phyloP scores from a whole-genome alignment of 2,888 invertebrate genomes.

The Caenorhabditis sp. region DNA sequence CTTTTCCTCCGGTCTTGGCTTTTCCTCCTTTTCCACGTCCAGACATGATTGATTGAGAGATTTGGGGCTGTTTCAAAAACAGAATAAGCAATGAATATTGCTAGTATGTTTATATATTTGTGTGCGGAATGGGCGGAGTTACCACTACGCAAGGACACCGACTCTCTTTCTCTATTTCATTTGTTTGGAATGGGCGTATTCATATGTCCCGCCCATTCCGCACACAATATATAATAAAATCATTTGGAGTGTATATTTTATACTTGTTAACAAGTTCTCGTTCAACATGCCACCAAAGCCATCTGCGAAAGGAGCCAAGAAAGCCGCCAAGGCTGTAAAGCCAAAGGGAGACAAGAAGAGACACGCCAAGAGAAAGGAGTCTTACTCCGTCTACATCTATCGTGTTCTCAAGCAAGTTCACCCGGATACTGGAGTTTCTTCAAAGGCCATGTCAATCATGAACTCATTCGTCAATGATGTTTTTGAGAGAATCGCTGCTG shows the following conservation, averaged over 20 bases:
- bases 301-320: constrained; percentile 69
- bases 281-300: constrained; percentile 61
- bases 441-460: constrained; percentile 81
- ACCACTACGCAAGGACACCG: too few species aligned
- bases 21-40: constrained; percentile 84
- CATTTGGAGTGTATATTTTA: too few species aligned
- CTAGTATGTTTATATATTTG: too few species aligned
- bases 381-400: constrained; percentile 75
- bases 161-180: too few species aligned
- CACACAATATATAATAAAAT: too few species aligned
- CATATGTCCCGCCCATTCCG: too few species aligned
- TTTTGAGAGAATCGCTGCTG: constrained; percentile 79
- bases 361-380: constrained; percentile 62
- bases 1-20: constrained; percentile 71
- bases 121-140: too few species aligned
- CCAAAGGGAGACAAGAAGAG: constrained; percentile 69
- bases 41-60: constrained; percentile 76
- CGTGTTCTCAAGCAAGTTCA: constrained; percentile 77
- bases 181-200: too few species aligned
- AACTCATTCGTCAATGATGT: constrained; percentile 82
- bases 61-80: too few species aligned
- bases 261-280: too few species aligned
- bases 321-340: constrained; percentile 63
- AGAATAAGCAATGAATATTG: too few species aligned
- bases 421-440: constrained; percentile 78